Base-by-base conservation (phyloP, 2,888 invertebrate species). In the Agrochola litura region DNA sequence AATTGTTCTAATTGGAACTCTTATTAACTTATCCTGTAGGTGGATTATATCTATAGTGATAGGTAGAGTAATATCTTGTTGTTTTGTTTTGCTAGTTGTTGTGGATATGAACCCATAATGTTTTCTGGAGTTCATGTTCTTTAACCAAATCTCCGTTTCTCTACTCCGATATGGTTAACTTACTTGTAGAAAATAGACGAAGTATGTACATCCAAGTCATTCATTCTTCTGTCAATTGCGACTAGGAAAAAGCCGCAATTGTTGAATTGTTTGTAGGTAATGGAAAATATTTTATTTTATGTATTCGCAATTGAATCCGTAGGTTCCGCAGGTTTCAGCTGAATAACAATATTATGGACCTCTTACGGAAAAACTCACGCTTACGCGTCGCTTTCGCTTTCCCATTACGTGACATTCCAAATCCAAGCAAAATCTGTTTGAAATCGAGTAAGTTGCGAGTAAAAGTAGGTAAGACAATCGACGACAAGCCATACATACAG, bases 1-100 rank as follows among this genome's bases (percentile, higher is more conserved):
- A 85, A 88, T 89, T 89, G 88, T 69, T 73, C 78, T 81, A 83
- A 86, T 89, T 83, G 83, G 46, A 73, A 52, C 76, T 72, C 67
- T 69, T 80, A 82, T 79, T 82, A 79, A 81, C 67, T 75, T 75
- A 85, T 88, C 86, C 81, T 85, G 83, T 56, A 54, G 56, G 83
- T 56, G 54, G 56, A 66, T 68, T 69, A 74, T 68, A 54, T 6
- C 4, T n/a, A 43, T n/a, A 64, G 60, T 73, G 12, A 66, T 61
- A 64, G 63, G 37, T 22, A 56, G 10, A 49, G 30, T 64, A 22
- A 64, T 43, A 8, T 52, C 41, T 75, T 43, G 22, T 41, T 37
- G 58, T 61, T 61, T 67, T 77, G 37, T 65, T 64, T 63, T 77
- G 41, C 41, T 58, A 52, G 25, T 12, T 41, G 22, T 65, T 66